Evolutionary conservation across 2,797 vertebrate genomes (phyloP), one percentile per base, ranked within the genome.

Genomic region (Petrocephalus schoutedeni): DNA sequence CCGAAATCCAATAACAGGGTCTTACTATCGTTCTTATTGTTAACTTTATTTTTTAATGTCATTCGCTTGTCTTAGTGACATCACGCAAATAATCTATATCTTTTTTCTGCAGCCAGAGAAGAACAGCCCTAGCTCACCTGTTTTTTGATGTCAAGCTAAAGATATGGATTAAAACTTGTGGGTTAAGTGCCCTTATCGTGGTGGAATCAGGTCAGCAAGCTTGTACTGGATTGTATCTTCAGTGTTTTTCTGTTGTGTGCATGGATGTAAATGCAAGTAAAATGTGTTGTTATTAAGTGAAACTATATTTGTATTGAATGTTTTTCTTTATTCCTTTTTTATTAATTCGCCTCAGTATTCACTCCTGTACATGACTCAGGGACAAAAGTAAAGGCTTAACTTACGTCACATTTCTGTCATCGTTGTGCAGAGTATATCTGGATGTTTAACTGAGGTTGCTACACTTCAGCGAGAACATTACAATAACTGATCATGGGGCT

Each of bases 1-100:
- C 32, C 19, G 45, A 49, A 84, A 88, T 85, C 74, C 77, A 77
- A 58, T 88, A 77, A 86, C 28, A 64, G 59, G 64, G 74, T 88
- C 56, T 57, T 36, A 36, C 84, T 67, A 61, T 77, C 45, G 23
- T n/a, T 77, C 71, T 49, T 85, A 88, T 85, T 67, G 83, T 54
- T 67, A 36, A 41, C 9, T 77, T 88, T 85, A 41, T 71, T 49
- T 77, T 71, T 45, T 77, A 4, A 83, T 83, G 80, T 54, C 45
- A 51, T 83, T 83, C 28, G 21, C 45, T 16, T 23, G 19, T 32
- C 28, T 51, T 49, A 19, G 49, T 1, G 32, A 14, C 5, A 56
- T 54, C 87, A 61, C 71, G 28, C 49, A 86, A 32, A 56, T 45
- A 4, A 0, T 0, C 23, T 84, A 6, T 3, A 61, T 51, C 45